A percentile compares a stretch with the other conserved stretches of the same genome.
These are phyloP conservation scores for Planococcus citri DNA, from an alignment of 1,140 invertebrate species.

Conservation along the genomic window DNA sequence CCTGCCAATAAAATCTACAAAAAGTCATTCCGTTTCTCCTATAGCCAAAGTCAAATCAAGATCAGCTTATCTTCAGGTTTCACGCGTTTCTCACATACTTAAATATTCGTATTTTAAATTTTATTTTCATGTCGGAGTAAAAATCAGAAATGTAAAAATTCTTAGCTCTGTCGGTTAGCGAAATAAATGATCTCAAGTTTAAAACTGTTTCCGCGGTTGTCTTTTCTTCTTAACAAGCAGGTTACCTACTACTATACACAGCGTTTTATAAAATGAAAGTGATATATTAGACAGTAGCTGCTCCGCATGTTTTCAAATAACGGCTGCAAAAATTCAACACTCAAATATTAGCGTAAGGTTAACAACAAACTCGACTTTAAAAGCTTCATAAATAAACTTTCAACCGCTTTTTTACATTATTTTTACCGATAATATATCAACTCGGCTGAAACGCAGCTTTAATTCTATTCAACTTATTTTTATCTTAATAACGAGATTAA, in stretches of 20 bases:
- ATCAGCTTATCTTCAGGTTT: too few species aligned
- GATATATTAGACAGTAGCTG: background rate
- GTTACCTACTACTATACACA: too few species aligned
- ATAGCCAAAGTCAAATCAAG: too few species aligned
- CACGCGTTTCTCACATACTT: too few species aligned
- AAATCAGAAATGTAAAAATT: too few species aligned
- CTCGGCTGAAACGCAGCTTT: background rate
- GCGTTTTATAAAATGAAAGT: background rate
- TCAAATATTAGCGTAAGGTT: background rate
- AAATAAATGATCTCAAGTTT: background rate
- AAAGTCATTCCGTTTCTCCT: too few species aligned
- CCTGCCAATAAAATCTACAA: too few species aligned
- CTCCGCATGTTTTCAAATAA: background rate
- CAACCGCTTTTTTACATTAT: background rate
- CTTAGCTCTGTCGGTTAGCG: background rate
- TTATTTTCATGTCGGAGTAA: too few species aligned
- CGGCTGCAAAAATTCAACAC: background rate
- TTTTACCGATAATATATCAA: background rate
- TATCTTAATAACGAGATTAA: background rate
- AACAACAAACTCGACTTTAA: background rate
- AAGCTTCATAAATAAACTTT: conserved; percentile 8
- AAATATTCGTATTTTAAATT: too few species aligned
- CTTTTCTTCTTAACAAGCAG: background rate
- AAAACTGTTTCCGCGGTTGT: background rate
- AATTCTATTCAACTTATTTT: background rate